These are phyloP conservation scores for Andricus quercusramuli DNA, from an alignment of 2,888 invertebrate genomes.

Conservation along the genomic window DNA sequence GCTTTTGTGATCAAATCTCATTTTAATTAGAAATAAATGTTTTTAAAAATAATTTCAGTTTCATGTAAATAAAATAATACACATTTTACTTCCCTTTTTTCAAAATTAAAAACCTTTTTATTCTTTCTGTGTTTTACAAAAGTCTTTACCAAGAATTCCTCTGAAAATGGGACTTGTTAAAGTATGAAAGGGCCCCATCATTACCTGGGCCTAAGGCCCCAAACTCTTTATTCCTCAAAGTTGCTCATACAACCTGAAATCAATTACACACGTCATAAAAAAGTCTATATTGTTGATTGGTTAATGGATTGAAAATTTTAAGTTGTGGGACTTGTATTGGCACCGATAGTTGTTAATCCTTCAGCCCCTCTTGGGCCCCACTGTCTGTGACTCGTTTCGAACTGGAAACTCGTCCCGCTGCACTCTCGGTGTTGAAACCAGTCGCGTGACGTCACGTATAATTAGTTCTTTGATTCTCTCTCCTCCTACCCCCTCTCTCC, in stretches of 20 bases:
- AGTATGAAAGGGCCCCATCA: neutral
- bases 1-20: too few relatives aligned
- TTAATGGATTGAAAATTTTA: constrained; percentile 12
- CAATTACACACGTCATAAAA: constrained; percentile 43
- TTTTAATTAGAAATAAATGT: too few relatives aligned
- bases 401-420: constrained; percentile 29
- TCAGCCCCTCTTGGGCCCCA: neutral
- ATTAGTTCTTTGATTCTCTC: constrained; percentile 55
- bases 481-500: constrained; percentile 45
- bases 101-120: neutral
- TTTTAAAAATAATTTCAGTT: too few relatives aligned
- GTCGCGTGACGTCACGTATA: constrained; percentile 72
- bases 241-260: neutral
- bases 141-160: neutral
- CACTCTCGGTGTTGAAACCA: constrained; percentile 31
- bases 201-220: neutral
- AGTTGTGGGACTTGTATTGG: neutral
- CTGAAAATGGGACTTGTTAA: neutral
- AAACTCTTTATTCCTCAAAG: neutral
- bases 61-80: too few relatives aligned
- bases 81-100: neutral
- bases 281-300: constrained; percentile 23
- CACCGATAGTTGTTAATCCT: neutral
- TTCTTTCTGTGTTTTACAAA: neutral
- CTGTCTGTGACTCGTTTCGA: constrained; percentile 3